Percentiles rank a stretch among this genome's conserved stretches.
Evolutionary conservation across 2,888 invertebrate genomes (phyloP).

Genomic region (Melanchra persicariae): DNA sequence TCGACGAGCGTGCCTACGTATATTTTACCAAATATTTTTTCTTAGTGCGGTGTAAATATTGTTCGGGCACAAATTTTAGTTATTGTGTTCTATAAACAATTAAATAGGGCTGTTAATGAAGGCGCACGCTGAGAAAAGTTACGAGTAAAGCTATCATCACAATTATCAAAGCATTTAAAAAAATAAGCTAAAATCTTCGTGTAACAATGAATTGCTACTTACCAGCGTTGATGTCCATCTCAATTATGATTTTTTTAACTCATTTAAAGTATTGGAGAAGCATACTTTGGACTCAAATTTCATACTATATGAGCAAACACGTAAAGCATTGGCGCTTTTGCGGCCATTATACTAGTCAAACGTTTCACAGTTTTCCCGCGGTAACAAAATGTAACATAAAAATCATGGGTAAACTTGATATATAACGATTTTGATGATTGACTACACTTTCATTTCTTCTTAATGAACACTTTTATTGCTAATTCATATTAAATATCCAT

Average conservation of each 20-base stretch:
- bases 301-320: conserved; percentile 84
- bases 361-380: conserved; percentile 90
- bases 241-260: conserved; percentile 78
- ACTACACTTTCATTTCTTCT: conserved; percentile 61
- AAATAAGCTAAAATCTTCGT: conserved; percentile 49
- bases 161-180: conserved; percentile 63
- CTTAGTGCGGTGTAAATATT: conserved; percentile 19
- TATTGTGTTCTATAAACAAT: conserved; percentile 36
- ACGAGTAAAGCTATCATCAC: conserved; percentile 63
- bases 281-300: conserved; percentile 77
- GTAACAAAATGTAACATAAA: conserved; percentile 75
- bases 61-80: conserved; percentile 27
- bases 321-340: conserved; percentile 89
- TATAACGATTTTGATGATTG: conserved; percentile 45
- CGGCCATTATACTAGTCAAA: conserved; percentile 90
- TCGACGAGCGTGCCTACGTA: conserved; percentile 39
- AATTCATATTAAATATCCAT: conserved; percentile 56
- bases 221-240: conserved; percentile 90
- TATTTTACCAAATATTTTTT: conserved; percentile 33
- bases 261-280: conserved; percentile 72
- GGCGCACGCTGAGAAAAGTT: conserved; percentile 61
- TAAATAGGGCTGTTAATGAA: conserved; percentile 31
- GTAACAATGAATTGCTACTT: conserved; percentile 70
- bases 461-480: conserved; percentile 57
- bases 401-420: conserved; percentile 56